phyloP scores from a whole-genome alignment of 2,797 vertebrate genomes.

The Chromobotia macracanthus region DNA sequence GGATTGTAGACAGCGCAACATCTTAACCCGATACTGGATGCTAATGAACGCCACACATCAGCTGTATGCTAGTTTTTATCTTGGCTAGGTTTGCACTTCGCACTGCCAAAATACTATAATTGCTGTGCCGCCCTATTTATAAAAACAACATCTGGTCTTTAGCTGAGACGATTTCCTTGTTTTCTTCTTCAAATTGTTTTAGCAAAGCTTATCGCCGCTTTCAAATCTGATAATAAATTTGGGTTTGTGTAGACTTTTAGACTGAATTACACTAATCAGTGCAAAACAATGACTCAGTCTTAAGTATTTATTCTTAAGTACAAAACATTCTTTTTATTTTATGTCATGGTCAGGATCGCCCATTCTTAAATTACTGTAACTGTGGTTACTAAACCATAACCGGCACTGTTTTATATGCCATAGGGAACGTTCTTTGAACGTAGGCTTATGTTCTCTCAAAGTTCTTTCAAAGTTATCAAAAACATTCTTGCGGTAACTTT shows the following conservation, averaged over 20 bases:
- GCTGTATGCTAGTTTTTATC: constrained; percentile 20
- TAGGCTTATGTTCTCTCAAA: too few relatives aligned
- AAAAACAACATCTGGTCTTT: background rate
- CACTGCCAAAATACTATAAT: constrained; percentile 18
- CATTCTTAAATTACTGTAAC: background rate
- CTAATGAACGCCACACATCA: constrained; percentile 42
- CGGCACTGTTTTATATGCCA: too few relatives aligned
- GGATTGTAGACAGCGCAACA: constrained; percentile 25
- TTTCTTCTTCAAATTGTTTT: constrained; percentile 1
- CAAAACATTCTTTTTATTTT: background rate
- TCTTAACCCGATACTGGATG: constrained; percentile 42
- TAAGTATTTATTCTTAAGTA: background rate
- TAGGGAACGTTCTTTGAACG: too few relatives aligned
- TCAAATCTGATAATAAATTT: background rate
- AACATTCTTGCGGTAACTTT: too few relatives aligned
- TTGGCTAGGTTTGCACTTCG: constrained; percentile 17
- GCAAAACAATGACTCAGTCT: constrained; percentile 19
- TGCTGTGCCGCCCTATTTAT: background rate
- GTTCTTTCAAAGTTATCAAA: too few relatives aligned
- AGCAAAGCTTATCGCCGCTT: background rate
- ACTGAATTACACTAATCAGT: constrained; percentile 10
- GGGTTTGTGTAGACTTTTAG: background rate
- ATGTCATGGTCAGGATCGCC: background rate
- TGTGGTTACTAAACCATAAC: too few relatives aligned
- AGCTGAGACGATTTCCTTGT: background rate